A percentile compares a stretch with the other conserved stretches of the same genome.
Evolutionary conservation across 2,113 vertebrate genomes (phyloP).

Genomic region (Plestiodon gilberti): DNA sequence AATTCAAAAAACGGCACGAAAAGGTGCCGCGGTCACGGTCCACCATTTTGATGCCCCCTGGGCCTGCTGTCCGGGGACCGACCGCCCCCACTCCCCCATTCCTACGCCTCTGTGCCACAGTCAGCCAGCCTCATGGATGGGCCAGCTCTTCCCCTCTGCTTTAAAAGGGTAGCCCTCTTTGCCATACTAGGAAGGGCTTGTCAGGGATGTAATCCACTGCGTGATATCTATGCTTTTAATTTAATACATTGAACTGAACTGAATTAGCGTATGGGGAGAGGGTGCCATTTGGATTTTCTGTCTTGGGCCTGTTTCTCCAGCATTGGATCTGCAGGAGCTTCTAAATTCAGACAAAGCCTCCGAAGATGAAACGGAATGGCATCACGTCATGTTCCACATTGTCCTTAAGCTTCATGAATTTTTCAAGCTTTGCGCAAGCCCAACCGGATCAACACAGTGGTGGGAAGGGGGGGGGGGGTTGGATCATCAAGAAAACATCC

Average conservation of each 20-base stretch:
- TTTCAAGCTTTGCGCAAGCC: not conserved
- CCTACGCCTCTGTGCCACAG: too few species aligned
- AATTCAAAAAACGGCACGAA: too few species aligned
- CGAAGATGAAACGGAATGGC: not conserved
- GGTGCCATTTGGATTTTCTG: not conserved
- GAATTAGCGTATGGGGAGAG: not conserved
- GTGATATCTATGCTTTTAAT: too few species aligned
- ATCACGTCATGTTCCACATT: not conserved
- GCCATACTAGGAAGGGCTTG: too few species aligned
- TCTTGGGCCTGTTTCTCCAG: not conserved
- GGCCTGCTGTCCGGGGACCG: too few species aligned
- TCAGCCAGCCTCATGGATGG: too few species aligned
- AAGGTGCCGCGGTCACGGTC: too few species aligned
- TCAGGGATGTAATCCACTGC: too few species aligned
- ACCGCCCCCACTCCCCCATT: too few species aligned
- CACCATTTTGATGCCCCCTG: too few species aligned
- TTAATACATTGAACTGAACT: not conserved
- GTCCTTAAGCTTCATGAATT: not conserved
- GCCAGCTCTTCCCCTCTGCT: too few species aligned
- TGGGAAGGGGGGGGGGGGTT: not conserved
- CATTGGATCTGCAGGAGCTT: constrained; percentile 20
- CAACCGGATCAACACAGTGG: not conserved
- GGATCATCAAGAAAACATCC: not conserved
- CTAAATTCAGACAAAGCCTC: not conserved
- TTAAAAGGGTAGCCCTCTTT: too few species aligned